Percentiles rank a stretch among this genome's conserved stretches.
Evolutionary conservation across 1,140 invertebrate species (phyloP).

Genomic region (Paraescarpia echinospica): DNA sequence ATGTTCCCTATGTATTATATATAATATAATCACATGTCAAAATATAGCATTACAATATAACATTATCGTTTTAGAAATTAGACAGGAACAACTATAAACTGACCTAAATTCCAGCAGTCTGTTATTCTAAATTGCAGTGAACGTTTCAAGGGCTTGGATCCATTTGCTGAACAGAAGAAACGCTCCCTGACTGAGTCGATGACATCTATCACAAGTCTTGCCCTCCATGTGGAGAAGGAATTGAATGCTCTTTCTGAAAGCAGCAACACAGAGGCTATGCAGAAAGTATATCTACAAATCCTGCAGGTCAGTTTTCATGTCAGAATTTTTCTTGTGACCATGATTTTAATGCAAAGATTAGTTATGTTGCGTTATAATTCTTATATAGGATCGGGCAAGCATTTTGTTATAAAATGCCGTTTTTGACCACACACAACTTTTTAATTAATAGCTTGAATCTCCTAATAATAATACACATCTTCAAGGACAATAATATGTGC

Average conservation of each 20-base stretch:
- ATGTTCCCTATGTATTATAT: no score
- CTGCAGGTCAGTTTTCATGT: background rate
- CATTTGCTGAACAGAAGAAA: conserved; percentile 75
- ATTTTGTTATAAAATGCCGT: no score
- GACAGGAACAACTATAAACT: no score
- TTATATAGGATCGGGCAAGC: no score
- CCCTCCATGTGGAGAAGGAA: background rate
- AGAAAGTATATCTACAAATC: background rate
- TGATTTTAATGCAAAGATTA: background rate
- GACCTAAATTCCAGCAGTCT: background rate
- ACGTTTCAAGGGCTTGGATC: conserved; percentile 71
- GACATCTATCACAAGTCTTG: conserved; percentile 9
- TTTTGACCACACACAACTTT: no score
- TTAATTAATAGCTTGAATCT: no score
- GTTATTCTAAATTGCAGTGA: conserved; percentile 59
- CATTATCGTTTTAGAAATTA: no score
- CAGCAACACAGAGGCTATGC: background rate
- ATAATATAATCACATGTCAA: no score
- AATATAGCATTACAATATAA: no score
- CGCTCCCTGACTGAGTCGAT: conserved; percentile 60
- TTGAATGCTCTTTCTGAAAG: background rate
- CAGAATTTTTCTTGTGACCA: conserved; percentile 5
- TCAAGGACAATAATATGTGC: no score
- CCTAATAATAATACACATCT: no score
- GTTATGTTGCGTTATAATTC: background rate